Percentiles rank a stretch among this genome's conserved stretches.
Conservation (phyloP, 2,888 invertebrate genomes). For the Automeris io region DNA sequence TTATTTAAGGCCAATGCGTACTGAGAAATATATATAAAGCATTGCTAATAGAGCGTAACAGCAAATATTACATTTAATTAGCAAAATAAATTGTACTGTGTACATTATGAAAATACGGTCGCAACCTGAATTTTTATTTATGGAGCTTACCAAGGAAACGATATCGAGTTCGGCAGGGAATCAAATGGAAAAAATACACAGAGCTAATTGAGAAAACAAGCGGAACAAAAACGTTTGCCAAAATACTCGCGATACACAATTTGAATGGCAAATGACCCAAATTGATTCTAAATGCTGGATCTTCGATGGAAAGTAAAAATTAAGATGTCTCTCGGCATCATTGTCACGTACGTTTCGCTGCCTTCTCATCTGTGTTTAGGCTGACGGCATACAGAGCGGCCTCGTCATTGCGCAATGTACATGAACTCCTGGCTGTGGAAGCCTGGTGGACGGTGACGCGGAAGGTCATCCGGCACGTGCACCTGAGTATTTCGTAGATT, state of each 20-base stretch:
- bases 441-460: too few species aligned
- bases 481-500: too few species aligned
- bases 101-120: constrained; percentile 1
- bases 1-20: too few species aligned
- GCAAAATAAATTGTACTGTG: constrained; percentile 7
- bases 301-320: constrained; percentile 35
- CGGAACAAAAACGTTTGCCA: constrained; percentile 18
- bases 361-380: constrained; percentile 15
- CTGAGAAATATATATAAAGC: too few species aligned
- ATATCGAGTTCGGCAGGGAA: not conserved
- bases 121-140: not conserved
- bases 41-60: too few species aligned
- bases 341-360: constrained; percentile 33
- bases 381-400: constrained; percentile 11
- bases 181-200: constrained; percentile 2
- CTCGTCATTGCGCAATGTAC: too few species aligned
- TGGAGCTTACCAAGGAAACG: not conserved
- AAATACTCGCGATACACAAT: constrained; percentile 25
- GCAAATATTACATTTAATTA: too few species aligned
- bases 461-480: too few species aligned
- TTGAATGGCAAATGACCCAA: constrained; percentile 32
- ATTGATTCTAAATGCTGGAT: constrained; percentile 34
- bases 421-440: too few species aligned
- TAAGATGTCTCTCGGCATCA: constrained; percentile 35
- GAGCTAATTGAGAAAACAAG: constrained; percentile 32